phyloP scores from a whole-genome alignment of 2,797 vertebrate genomes.

The Halcyon badia region DNA sequence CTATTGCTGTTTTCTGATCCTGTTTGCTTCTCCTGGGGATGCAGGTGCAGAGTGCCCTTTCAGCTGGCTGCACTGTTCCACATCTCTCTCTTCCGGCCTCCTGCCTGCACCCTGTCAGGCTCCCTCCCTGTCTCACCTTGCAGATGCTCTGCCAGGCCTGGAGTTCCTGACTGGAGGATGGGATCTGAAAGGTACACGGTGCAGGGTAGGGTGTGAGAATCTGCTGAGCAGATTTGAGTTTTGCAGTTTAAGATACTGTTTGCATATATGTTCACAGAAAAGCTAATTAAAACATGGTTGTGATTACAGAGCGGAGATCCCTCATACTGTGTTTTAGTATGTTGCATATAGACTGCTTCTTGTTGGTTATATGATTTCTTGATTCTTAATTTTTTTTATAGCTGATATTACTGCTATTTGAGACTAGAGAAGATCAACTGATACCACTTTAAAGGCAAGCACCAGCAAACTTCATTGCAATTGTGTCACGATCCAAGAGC shows the following conservation, averaged over 20 bases:
- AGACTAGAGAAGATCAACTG: background rate
- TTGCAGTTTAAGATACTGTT: background rate
- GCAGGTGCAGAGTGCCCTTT: background rate
- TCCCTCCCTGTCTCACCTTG: background rate
- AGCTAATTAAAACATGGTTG: background rate
- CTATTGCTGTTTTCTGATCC: fast-evolving
- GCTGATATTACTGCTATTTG: background rate
- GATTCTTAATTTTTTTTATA: background rate
- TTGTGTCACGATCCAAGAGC: background rate
- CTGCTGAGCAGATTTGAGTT: background rate
- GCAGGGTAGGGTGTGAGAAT: background rate
- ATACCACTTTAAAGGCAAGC: background rate
- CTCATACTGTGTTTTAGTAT: background rate
- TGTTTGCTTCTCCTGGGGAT: background rate
- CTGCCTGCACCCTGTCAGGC: background rate
- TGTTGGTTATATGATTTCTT: background rate
- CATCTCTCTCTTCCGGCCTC: background rate
- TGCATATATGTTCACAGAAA: background rate
- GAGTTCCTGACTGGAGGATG: background rate
- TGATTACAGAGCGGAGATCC: background rate
- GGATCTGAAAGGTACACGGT: fast-evolving
- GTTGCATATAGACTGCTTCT: background rate
- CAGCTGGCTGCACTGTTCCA: background rate
- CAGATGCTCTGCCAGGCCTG: background rate
- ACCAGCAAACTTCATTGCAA: background rate